Conservation (phyloP, 2,113 vertebrate species). For the Halichoerus grypus region DNA sequence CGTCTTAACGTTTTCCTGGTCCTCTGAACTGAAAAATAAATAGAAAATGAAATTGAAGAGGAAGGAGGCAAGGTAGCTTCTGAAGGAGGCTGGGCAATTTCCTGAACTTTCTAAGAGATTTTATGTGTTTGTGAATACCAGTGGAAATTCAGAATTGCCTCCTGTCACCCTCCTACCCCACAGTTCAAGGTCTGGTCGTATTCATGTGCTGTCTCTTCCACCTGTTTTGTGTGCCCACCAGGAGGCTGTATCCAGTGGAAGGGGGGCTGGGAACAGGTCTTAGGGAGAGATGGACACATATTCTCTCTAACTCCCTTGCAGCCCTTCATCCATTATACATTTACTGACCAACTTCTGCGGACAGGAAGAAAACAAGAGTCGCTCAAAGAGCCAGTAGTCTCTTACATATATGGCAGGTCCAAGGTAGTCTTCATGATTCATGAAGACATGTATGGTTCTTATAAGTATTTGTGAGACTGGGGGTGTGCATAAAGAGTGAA, state of each 20-base stretch:
- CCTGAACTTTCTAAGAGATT: neutral
- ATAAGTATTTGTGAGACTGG: neutral
- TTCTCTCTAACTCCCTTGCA: neutral
- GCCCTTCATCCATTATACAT: neutral
- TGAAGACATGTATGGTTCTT: neutral
- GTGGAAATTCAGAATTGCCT: neutral
- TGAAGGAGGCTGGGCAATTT: neutral
- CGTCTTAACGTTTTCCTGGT: neutral
- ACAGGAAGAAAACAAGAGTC: neutral
- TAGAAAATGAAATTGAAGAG: neutral
- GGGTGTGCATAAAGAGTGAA: neutral
- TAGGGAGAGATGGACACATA: neutral
- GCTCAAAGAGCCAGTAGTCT: neutral
- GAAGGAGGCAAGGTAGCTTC: neutral
- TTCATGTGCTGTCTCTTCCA: neutral
- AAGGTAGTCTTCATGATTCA: neutral
- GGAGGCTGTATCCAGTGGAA: neutral
- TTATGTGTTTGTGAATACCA: neutral
- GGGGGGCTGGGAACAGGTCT: too few species aligned
- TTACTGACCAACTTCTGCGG: neutral
- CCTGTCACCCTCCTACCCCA: neutral
- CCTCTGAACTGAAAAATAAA: neutral
- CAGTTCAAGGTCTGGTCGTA: neutral
- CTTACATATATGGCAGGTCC: too few species aligned
- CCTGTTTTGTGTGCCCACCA: accelerated